Evolutionary conservation across 2,797 vertebrate species (phyloP).

Genomic region (Carapus acus): DNA sequence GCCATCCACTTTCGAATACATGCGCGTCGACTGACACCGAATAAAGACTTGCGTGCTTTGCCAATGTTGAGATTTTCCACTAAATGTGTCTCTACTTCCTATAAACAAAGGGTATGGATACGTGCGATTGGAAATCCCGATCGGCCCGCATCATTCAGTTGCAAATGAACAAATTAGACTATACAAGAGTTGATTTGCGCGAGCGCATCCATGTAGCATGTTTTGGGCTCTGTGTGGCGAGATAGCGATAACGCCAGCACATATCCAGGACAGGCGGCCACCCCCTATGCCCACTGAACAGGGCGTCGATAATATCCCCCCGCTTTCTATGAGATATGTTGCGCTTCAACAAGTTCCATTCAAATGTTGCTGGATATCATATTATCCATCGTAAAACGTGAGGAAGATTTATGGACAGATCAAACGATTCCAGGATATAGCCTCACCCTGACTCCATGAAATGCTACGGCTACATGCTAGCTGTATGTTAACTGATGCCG

Average conservation of each 20-base stretch:
- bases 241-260: constrained; percentile 43
- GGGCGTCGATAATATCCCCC: rapidly evolving
- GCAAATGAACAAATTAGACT: too few relatives aligned
- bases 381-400: not conserved
- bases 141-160: too few relatives aligned
- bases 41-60: too few relatives aligned
- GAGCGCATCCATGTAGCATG: constrained; percentile 2
- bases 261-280: constrained; percentile 32
- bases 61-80: too few relatives aligned
- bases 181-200: too few relatives aligned
- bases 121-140: too few relatives aligned
- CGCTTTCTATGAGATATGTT: rapidly evolving
- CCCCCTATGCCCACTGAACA: not conserved
- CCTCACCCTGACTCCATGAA: constrained; percentile 28
- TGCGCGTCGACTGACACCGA: too few relatives aligned
- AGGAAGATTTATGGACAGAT: not conserved
- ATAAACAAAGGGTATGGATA: too few relatives aligned
- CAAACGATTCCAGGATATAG: constrained; percentile 50
- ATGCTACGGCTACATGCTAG: constrained; percentile 37
- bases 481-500: constrained; percentile 3
- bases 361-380: rapidly evolving
- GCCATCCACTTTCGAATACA: too few relatives aligned
- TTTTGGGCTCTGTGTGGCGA: constrained; percentile 12
- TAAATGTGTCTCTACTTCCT: too few relatives aligned
- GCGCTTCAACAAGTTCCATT: rapidly evolving